Conservation (phyloP, 2,797 vertebrate genomes). For the Euthynnus affinis region DNA sequence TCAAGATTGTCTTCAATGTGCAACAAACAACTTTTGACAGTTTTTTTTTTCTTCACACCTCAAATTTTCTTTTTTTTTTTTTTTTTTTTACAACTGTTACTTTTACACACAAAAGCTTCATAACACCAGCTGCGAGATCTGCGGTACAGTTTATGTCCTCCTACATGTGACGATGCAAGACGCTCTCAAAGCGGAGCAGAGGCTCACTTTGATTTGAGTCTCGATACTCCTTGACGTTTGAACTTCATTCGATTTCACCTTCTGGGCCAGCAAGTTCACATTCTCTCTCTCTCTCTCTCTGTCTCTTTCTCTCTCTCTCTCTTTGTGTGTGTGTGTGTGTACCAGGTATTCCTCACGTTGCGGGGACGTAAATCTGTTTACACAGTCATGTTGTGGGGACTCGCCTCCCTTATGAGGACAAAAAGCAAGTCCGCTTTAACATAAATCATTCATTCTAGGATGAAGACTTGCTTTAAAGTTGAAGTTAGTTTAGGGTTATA, state of each 20-base stretch:
- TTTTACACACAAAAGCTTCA: slow-evolving; percentile 75
- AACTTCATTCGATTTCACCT: slow-evolving; percentile 78
- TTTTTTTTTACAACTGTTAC: slow-evolving; percentile 47
- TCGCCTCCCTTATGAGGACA: no score
- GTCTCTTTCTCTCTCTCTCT: no score
- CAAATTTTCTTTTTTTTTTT: slow-evolving; percentile 32
- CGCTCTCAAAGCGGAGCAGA: slow-evolving; percentile 53
- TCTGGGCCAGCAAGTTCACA: slow-evolving; percentile 67
- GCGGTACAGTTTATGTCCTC: slow-evolving; percentile 47
- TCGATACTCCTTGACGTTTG: slow-evolving; percentile 50
- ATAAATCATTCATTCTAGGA: no score
- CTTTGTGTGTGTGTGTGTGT: slow-evolving; percentile 18
- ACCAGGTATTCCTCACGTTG: no score
- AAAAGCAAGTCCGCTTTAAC: no score
- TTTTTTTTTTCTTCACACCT: slow-evolving; percentile 57
- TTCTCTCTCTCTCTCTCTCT: slow-evolving; percentile 13
- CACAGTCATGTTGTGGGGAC: no score
- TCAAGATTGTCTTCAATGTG: slow-evolving; percentile 78
- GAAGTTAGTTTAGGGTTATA: no score
- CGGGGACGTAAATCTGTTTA: no score
- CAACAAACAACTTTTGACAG: slow-evolving; percentile 64
- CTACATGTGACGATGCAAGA: slow-evolving; percentile 62
- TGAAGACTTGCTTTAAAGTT: no score
- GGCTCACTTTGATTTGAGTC: slow-evolving; percentile 52
- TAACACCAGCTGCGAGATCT: slow-evolving; percentile 61